Evolutionary conservation across 2,797 vertebrate species (phyloP).

Genomic region (Columba guinea): DNA sequence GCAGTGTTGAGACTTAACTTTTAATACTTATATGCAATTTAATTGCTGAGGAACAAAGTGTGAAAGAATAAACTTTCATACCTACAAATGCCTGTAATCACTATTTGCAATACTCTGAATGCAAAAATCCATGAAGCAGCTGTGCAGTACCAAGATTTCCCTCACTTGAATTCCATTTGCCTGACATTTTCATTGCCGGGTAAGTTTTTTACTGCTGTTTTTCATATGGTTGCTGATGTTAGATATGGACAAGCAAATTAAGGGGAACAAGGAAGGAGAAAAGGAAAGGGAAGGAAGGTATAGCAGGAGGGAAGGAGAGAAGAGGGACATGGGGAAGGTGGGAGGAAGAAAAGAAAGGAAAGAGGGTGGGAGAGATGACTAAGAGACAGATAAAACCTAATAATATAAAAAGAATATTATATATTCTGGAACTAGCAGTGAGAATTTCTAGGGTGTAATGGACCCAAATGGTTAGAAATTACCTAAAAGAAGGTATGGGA

Average conservation of each 20-base stretch:
- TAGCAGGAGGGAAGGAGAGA: not conserved
- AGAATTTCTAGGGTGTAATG: not conserved
- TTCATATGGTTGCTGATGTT: not conserved
- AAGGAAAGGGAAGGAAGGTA: too few relatives aligned
- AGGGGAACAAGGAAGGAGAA: not conserved
- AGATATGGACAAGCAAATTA: not conserved
- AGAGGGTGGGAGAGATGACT: rapidly evolving
- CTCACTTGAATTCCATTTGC: not conserved
- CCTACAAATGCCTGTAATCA: not conserved
- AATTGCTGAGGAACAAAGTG: not conserved
- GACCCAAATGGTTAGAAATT: not conserved
- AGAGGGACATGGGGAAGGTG: not conserved
- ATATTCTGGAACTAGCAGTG: not conserved
- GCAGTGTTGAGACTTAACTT: not conserved
- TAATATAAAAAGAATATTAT: not conserved
- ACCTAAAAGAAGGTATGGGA: not conserved
- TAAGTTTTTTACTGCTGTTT: not conserved
- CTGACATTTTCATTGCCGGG: not conserved
- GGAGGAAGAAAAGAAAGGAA: not conserved
- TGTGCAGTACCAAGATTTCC: not conserved
- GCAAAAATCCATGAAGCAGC: not conserved
- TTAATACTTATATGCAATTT: not conserved
- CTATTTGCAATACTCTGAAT: not conserved
- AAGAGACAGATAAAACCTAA: not conserved
- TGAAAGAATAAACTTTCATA: not conserved